A percentile compares a stretch with the other conserved stretches of the same genome.
Evolutionary conservation across 1,140 invertebrate genomes (phyloP).

Genomic region (Drosophila setifemur): DNA sequence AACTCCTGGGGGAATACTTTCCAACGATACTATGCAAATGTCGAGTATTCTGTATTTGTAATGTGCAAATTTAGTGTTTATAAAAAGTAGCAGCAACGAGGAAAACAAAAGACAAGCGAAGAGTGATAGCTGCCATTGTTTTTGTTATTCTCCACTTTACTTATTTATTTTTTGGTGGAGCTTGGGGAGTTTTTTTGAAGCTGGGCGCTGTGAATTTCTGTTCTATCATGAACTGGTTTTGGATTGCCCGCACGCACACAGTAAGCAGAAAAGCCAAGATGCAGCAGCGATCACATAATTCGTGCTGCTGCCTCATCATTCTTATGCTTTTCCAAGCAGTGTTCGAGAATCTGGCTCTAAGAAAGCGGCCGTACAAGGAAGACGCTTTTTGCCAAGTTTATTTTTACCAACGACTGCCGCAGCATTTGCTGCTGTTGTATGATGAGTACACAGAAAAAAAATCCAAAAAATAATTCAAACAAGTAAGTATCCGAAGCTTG

Average conservation of each 20-base stretch:
- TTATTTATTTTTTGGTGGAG: slow-evolving; percentile 37
- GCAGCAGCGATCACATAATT: slow-evolving; percentile 74
- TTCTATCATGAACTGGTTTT: slow-evolving; percentile 75
- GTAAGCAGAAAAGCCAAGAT: slow-evolving; percentile 36
- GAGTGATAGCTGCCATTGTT: slow-evolving; percentile 58
- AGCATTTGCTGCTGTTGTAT: slow-evolving; percentile 72
- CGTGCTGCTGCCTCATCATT: slow-evolving; percentile 78
- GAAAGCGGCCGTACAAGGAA: too few relatives aligned
- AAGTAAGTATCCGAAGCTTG: too few relatives aligned
- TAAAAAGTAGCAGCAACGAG: slow-evolving; percentile 13
- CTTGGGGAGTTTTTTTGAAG: slow-evolving; percentile 48
- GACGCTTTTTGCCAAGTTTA: slow-evolving; percentile 70
- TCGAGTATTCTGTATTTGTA: slow-evolving; percentile 60
- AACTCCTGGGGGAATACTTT: slow-evolving; percentile 20
- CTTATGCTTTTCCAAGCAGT: slow-evolving; percentile 67
- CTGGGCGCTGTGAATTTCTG: slow-evolving; percentile 34
- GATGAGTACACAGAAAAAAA: slow-evolving; percentile 38
- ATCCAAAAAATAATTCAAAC: neutral
- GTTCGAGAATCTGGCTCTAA: slow-evolving; percentile 31
- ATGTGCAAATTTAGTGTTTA: slow-evolving; percentile 75
- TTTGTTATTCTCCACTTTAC: slow-evolving; percentile 9
- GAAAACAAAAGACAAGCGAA: slow-evolving; percentile 1
- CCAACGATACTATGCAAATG: slow-evolving; percentile 59
- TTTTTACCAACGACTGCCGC: slow-evolving; percentile 71
- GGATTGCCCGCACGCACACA: slow-evolving; percentile 70